Conservation (phyloP, 2,113 vertebrate species). For the Sinocyclocheilus grahami region DNA sequence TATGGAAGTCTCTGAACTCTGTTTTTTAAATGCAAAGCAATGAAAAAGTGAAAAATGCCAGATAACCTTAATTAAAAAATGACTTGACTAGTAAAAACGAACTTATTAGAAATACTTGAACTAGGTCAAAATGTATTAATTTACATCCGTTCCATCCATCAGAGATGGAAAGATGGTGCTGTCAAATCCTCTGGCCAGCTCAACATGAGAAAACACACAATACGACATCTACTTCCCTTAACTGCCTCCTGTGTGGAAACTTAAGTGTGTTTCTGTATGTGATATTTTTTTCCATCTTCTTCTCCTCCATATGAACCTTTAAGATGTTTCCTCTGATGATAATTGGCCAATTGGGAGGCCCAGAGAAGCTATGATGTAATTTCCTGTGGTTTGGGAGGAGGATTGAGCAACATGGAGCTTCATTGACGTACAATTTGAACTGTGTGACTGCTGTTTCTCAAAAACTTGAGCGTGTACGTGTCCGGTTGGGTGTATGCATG, state of each 20-base stretch:
- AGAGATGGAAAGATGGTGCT: conserved; percentile 31
- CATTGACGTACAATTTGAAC: conserved; percentile 69
- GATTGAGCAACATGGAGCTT: conserved; percentile 66
- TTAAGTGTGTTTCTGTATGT: conserved; percentile 1
- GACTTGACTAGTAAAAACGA: no score
- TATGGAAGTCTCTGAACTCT: no score
- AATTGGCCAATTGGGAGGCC: conserved; percentile 45
- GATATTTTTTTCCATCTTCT: conserved; percentile 44
- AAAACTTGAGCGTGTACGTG: conserved; percentile 54
- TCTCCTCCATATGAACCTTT: conserved; percentile 26
- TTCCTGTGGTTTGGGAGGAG: conserved; percentile 69
- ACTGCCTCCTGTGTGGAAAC: conserved; percentile 54
- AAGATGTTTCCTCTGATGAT: conserved; percentile 26
- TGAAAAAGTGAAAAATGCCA: no score
- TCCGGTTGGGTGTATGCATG: neutral
- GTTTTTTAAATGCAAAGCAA: no score
- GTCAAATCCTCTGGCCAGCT: conserved; percentile 6
- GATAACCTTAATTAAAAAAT: no score
- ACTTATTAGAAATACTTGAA: no score
- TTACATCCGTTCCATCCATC: neutral
- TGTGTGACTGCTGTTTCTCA: conserved; percentile 68
- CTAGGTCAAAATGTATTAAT: neutral
- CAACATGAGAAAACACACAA: conserved; percentile 54
- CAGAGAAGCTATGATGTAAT: conserved; percentile 60
- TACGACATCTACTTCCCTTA: conserved; percentile 44